phyloP scores from a whole-genome alignment of 2,797 vertebrate species.

The Gephyroberyx darwinii region DNA sequence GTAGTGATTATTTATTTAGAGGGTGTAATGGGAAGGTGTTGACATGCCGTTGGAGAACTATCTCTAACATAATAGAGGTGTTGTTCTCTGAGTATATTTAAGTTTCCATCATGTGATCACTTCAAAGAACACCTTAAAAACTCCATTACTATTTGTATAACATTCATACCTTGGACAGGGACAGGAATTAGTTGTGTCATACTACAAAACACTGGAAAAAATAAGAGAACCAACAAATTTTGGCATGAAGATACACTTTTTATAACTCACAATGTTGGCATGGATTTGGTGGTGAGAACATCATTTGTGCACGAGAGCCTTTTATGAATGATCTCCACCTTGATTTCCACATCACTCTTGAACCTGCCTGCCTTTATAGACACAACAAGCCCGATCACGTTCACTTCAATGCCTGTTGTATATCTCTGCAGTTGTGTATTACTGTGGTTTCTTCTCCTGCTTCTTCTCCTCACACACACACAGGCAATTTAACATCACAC shows the following conservation, averaged over 20 bases:
- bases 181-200: background rate
- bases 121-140: no score
- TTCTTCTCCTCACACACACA: background rate
- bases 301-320: background rate
- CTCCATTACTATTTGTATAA: background rate
- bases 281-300: background rate
- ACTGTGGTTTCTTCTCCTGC: background rate
- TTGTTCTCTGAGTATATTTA: no score
- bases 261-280: no score
- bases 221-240: background rate
- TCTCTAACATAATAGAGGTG: no score
- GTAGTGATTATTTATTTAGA: constrained; percentile 6
- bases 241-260: no score
- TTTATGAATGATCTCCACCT: background rate
- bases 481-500: background rate
- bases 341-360: background rate
- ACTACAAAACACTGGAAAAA: no score
- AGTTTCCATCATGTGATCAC: no score
- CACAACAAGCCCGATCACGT: constrained; percentile 36
- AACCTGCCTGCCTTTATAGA: constrained; percentile 12
- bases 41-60: constrained; percentile 1
- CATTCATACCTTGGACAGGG: background rate
- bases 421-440: constrained; percentile 9
- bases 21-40: constrained; percentile 22
- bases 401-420: constrained; percentile 1